Percentiles rank a stretch among this genome's conserved stretches.
Evolutionary conservation across 2,113 vertebrate species (phyloP).

Genomic region (Nipponia nippon): DNA sequence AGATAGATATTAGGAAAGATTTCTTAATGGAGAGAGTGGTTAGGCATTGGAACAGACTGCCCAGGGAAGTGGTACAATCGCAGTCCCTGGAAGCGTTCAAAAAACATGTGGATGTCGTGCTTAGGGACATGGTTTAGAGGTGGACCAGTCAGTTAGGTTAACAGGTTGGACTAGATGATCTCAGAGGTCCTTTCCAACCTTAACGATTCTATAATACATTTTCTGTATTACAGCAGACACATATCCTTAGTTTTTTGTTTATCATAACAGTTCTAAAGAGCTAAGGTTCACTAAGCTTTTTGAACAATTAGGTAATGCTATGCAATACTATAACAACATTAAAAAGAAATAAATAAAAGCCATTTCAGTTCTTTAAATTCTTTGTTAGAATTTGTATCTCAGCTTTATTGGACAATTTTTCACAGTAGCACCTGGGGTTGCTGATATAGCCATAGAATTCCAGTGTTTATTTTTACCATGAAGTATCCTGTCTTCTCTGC

Average conservation of each 20-base stretch:
- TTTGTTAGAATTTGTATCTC: background rate
- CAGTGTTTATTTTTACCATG: background rate
- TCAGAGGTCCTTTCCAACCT: no score
- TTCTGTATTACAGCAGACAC: background rate
- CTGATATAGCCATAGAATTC: background rate
- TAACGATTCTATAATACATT: background rate
- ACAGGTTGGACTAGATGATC: no score
- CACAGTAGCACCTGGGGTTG: background rate
- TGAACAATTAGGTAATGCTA: background rate
- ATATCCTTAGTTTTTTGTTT: background rate
- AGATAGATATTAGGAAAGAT: no score
- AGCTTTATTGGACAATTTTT: background rate
- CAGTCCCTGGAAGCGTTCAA: no score
- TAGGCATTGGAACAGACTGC: no score
- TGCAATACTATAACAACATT: background rate
- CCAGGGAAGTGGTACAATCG: no score
- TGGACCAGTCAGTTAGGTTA: no score
- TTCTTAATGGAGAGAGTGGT: no score
- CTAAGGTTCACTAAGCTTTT: background rate
- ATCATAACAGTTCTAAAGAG: background rate
- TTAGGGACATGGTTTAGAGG: no score
- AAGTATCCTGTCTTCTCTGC: background rate
- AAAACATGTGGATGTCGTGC: no score
- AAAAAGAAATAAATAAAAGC: background rate
- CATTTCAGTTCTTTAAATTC: background rate